Evolutionary conservation across 2,888 invertebrate species (phyloP).

Genomic region (Rutpela maculata): DNA sequence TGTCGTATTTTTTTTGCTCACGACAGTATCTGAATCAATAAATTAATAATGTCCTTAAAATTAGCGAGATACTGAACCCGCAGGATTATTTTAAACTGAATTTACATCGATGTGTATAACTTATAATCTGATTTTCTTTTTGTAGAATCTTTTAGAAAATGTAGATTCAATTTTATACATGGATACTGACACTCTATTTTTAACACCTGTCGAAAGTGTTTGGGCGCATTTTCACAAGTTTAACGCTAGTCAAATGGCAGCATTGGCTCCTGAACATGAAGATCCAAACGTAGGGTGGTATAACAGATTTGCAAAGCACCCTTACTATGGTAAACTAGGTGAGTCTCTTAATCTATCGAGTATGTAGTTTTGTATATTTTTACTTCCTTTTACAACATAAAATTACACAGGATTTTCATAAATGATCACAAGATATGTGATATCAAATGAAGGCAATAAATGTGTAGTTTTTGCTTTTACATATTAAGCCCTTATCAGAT

Average conservation of each 20-base stretch:
- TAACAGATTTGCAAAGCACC: constrained; percentile 95
- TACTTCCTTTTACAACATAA: not conserved
- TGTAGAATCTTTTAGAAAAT: constrained; percentile 85
- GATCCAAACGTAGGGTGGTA: constrained; percentile 97
- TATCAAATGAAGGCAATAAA: no score
- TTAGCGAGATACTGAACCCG: no score
- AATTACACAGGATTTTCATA: not conserved
- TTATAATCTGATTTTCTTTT: constrained; percentile 54
- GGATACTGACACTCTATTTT: constrained; percentile 93
- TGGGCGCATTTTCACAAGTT: constrained; percentile 90
- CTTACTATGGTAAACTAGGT: constrained; percentile 92
- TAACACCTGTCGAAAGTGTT: constrained; percentile 87
- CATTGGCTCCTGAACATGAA: constrained; percentile 92
- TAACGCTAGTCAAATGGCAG: constrained; percentile 91
- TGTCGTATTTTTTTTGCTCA: no score
- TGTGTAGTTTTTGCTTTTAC: no score
- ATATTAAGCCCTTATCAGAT: no score
- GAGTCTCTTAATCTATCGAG: constrained; percentile 55
- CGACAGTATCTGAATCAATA: no score
- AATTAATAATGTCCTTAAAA: no score
- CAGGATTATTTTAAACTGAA: not conserved
- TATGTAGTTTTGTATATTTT: constrained; percentile 24
- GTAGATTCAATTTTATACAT: constrained; percentile 93
- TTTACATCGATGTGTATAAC: not conserved
- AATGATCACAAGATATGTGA: not conserved